phyloP scores from a whole-genome alignment of 2,888 invertebrate genomes.

The Xylota segnis region DNA sequence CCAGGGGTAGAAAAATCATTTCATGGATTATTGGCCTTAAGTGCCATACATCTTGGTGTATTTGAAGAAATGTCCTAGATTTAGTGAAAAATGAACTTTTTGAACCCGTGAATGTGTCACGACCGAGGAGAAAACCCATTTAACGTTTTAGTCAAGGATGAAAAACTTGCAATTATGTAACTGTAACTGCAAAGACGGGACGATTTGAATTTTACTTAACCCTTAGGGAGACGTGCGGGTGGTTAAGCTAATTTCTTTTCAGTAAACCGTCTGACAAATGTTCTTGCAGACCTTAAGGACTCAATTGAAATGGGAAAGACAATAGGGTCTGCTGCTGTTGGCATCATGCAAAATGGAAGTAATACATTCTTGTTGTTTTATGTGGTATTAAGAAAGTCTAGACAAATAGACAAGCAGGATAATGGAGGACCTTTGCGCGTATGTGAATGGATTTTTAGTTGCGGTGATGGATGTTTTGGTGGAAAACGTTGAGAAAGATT shows the following conservation, averaged over 20 bases:
- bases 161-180: neutral
- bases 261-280: neutral
- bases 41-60: slow-evolving; percentile 5
- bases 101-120: neutral
- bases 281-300: neutral
- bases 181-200: neutral
- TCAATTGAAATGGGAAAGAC: neutral
- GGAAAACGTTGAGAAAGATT: neutral
- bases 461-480: slow-evolving; percentile 19
- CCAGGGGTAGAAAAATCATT: slow-evolving; percentile 22
- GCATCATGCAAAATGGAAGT: slow-evolving; percentile 8
- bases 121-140: neutral
- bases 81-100: slow-evolving; percentile 5
- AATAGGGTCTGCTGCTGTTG: neutral
- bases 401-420: neutral
- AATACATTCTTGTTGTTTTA: slow-evolving; percentile 2
- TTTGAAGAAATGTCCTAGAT: neutral
- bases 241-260: neutral
- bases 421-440: neutral
- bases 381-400: neutral
- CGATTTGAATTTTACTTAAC: neutral
- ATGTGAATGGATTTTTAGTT: neutral
- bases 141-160: neutral
- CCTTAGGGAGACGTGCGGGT: too few species aligned
- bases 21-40: slow-evolving; percentile 30